Base-by-base conservation (phyloP, 2,888 invertebrate genomes). In the Deilephila elpenor region DNA sequence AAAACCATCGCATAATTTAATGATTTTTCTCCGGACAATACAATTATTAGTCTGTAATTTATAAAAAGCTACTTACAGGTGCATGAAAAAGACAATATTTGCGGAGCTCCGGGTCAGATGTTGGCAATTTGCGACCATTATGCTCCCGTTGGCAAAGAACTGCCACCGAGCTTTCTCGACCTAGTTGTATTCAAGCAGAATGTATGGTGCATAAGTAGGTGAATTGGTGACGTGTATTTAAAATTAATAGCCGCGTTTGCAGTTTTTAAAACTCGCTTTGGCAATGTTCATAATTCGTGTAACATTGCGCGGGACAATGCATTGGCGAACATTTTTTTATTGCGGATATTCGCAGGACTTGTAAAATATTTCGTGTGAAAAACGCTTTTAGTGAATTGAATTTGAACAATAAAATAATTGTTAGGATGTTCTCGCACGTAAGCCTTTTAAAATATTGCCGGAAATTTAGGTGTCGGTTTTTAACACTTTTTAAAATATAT, bases 81-180 rank as follows among this genome's bases (percentile, higher is more conserved):
- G 78, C 70, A 74, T 73, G 62, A 19, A 59, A 73, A 70, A 76
- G 37, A 75, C 72, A 75, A 76, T 79, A 77, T 80, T 78, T 74
- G 74, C 59, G n/a, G 61, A 75, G 32, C 73, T 62, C 44, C 51
- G 67, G 70, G 70, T 75, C 74, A 74, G 77, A 72, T 61, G 76
- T 74, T 77, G 74, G 76, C 78, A 77, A 79, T 78, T 81, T 77
- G 78, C 77, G 75, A 75, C 78, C 79, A 80, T 81, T 79, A 74
- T 77, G 76, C 77, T 75, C 76, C 51, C 59, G 71, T 78, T 77
- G 74, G 79, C 76, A 77, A 79, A 78, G 80, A 80, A 75, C 76
- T 73, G 74, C 70, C 67, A 82, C 72, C 70, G 77, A 82, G 77
- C 77, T 80, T 73, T 67, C 74, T 72, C 79, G 80, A 80, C 78